phyloP scores from a whole-genome alignment of 2,888 invertebrate genomes.

The Chydorus sphaericus region DNA sequence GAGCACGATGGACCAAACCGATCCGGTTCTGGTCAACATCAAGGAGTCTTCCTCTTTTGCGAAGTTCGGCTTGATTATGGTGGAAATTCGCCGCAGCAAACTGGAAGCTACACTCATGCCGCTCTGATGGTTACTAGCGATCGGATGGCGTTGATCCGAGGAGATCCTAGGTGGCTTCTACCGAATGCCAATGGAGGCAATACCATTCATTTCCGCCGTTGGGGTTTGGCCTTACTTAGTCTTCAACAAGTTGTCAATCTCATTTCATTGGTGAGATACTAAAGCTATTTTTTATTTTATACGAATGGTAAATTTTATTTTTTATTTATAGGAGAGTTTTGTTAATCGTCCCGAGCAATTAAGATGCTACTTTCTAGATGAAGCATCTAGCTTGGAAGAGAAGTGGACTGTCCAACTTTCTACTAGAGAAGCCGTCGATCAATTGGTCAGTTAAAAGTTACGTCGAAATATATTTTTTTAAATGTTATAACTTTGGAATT shows the following conservation, averaged over 20 bases:
- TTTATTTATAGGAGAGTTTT: slow-evolving; percentile 8
- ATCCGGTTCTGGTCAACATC: neutral
- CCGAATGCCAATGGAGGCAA: too few species aligned
- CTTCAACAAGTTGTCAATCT: slow-evolving; percentile 10
- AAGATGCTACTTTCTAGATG: slow-evolving; percentile 10
- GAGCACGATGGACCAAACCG: neutral
- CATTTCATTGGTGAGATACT: slow-evolving; percentile 8
- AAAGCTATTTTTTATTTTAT: neutral
- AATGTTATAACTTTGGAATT: neutral
- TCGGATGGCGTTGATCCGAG: neutral
- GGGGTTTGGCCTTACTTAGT: neutral
- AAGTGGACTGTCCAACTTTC: slow-evolving; percentile 10
- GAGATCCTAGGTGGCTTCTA: slow-evolving; percentile 10
- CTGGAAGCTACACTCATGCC: neutral
- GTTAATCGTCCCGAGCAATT: slow-evolving; percentile 7
- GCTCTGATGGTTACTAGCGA: slow-evolving; percentile 1
- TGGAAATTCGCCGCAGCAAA: neutral
- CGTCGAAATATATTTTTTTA: neutral
- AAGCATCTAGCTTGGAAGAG: slow-evolving; percentile 6
- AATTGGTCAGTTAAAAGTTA: neutral
- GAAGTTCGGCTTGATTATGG: neutral
- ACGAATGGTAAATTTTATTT: neutral
- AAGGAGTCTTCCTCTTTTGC: neutral
- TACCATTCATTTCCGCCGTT: neutral
- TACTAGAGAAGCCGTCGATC: slow-evolving; percentile 9